Conservation (phyloP, 2,888 invertebrate species). For the Scaptomyza caliginosa region DNA sequence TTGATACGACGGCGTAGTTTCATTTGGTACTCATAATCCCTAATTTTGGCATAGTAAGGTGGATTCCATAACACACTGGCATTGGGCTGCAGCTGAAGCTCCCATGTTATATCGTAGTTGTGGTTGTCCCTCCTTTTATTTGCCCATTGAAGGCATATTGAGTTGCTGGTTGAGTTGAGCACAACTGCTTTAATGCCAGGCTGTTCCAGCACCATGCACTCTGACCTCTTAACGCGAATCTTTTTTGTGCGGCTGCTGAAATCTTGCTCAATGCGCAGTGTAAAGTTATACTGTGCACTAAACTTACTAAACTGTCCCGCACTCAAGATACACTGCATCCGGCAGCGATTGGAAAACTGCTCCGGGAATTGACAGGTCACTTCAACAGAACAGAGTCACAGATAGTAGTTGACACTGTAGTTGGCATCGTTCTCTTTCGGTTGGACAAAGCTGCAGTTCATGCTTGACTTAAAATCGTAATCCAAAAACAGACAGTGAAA, state of each 20-base stretch:
- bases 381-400: background rate
- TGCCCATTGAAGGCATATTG: conserved; percentile 11
- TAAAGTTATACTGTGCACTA: background rate
- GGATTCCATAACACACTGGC: background rate
- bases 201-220: conserved; percentile 9
- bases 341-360: background rate
- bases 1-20: background rate
- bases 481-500: background rate
- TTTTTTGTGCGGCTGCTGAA: background rate
- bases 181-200: background rate
- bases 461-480: background rate
- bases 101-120: background rate
- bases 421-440: background rate
- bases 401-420: background rate
- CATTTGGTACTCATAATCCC: background rate
- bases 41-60: background rate
- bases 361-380: background rate
- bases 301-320: background rate
- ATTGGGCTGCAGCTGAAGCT: background rate
- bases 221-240: background rate
- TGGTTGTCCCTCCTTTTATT: conserved; percentile 1
- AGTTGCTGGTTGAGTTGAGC: background rate
- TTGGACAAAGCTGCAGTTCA: conserved; percentile 1
- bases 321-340: background rate
- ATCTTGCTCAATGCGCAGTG: background rate